Percentiles rank a stretch among this genome's conserved stretches.
phyloP scores from a whole-genome alignment of 2,888 invertebrate genomes.

The Ecliptopera silaceata region DNA sequence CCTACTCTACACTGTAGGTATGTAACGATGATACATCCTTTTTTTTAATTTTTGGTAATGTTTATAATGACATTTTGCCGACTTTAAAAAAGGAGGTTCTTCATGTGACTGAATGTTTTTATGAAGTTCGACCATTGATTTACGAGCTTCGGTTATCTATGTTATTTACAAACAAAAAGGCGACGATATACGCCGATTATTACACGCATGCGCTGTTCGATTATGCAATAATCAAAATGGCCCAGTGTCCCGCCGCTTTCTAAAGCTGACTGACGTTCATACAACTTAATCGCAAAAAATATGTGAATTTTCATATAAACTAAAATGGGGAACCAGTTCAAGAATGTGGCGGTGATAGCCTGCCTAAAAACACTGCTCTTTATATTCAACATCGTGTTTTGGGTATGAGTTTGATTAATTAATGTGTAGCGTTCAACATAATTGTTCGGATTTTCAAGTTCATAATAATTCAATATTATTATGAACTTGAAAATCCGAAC shows the following conservation, averaged over 20 bases:
- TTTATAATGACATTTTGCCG: too few relatives aligned
- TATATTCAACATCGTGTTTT: slow-evolving; percentile 91
- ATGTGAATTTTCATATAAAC: slow-evolving; percentile 6
- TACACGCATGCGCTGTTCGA: slow-evolving; percentile 61
- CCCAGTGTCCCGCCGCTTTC: slow-evolving; percentile 23
- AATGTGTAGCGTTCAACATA: slow-evolving; percentile 27
- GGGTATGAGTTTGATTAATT: slow-evolving; percentile 83
- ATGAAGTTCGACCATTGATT: too few relatives aligned
- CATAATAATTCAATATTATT: too few relatives aligned
- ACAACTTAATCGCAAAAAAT: slow-evolving; percentile 13
- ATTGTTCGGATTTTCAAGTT: slow-evolving; percentile 19
- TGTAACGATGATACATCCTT: too few relatives aligned
- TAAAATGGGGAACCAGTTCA: slow-evolving; percentile 87
- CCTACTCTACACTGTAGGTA: too few relatives aligned
- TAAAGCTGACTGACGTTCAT: not conserved
- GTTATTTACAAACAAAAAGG: slow-evolving; percentile 52
- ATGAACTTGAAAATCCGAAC: too few relatives aligned
- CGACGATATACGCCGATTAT: slow-evolving; percentile 49
- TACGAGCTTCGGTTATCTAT: not conserved
- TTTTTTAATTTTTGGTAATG: too few relatives aligned
- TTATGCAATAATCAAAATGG: slow-evolving; percentile 14
- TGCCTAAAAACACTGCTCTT: slow-evolving; percentile 91
- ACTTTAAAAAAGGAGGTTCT: too few relatives aligned
- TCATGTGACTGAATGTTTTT: too few relatives aligned
- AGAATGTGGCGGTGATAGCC: slow-evolving; percentile 88